These are phyloP conservation scores for Ochropacha duplaris DNA, from an alignment of 2,888 invertebrate genomes.

Conservation along the genomic window DNA sequence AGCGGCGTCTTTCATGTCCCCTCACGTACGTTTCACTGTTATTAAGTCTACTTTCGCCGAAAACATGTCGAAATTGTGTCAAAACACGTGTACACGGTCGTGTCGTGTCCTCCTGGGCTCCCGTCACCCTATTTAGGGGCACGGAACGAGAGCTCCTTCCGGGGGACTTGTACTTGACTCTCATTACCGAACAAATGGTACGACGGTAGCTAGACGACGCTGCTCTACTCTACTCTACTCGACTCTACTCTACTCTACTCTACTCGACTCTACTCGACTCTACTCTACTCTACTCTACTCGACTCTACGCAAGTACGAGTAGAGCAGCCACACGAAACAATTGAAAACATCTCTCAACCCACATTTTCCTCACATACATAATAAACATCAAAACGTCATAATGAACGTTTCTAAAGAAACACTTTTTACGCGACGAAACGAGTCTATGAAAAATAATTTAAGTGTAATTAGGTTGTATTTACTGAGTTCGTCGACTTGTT, in stretches of 20 bases:
- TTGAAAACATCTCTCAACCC: neutral
- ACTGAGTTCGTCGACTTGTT: neutral
- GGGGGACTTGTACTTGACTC: too few relatives aligned
- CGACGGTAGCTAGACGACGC: neutral
- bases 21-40: constrained; percentile 11
- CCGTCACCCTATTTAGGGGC: constrained; percentile 1
- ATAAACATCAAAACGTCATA: neutral
- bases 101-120: constrained; percentile 7
- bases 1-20: neutral
- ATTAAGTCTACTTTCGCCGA: constrained; percentile 16
- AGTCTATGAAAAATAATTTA: neutral
- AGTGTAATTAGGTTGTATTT: neutral
- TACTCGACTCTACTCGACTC: too few relatives aligned
- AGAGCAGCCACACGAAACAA: neutral
- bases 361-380: neutral
- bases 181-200: constrained; percentile 14
- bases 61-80: constrained; percentile 21
- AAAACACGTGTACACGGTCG: constrained; percentile 10
- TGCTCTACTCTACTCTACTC: too few relatives aligned
- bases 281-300: too few relatives aligned
- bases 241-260: too few relatives aligned
- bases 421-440: neutral
- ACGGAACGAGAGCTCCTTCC: constrained; percentile 4
- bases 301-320: neutral
- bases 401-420: neutral